Evolutionary conservation across 2,113 vertebrate species (phyloP), one percentile per base, ranked within the genome.

Genomic region (Natator depressus): DNA sequence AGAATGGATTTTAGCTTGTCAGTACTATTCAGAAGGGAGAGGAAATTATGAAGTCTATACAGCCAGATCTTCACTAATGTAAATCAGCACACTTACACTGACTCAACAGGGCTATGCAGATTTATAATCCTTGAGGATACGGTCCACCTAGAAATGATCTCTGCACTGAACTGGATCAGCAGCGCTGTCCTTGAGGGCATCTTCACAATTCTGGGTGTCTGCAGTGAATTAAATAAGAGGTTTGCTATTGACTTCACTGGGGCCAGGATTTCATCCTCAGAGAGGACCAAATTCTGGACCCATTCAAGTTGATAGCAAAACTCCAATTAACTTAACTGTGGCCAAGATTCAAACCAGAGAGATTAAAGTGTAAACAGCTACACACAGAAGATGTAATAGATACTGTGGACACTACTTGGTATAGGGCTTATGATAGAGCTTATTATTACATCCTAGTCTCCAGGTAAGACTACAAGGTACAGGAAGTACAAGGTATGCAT

Each of bases 71-170:
- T 22, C 53, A 22, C 53, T 54, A 54, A 8, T 22, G 20, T 54
- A 54, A 54, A 54, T 54, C 53, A 81, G 84, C 24, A 14, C 55
- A 82, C 75, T n/a, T 93, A 17, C 8, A 81, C n/a, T 82, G 3
- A 9, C 87, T 89, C 47, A 17, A 54, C 85, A 95, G 92, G 42
- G 25, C 10, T 94, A 79, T 93, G 83, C 50, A 92, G 90, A 82
- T 95, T 91, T 88, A 19, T 79, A 85, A 89, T 76, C 91, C 59
- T 93, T 93, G 87, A 97, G 93, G 82, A 92, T 54, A n/a, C 81
- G 89, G 87, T 78, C 46, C 62, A 85, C 54, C 59, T 96, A 93
- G 85, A 95, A 93, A 90, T 75, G 29, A 93, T 91, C 47, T 90
- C 29, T 96, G 85, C 25, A 49, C 53, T 12, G 5, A 91, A 91